phyloP scores from a whole-genome alignment of 1,140 invertebrate genomes.

The Phymorhynchus buccinoides region DNA sequence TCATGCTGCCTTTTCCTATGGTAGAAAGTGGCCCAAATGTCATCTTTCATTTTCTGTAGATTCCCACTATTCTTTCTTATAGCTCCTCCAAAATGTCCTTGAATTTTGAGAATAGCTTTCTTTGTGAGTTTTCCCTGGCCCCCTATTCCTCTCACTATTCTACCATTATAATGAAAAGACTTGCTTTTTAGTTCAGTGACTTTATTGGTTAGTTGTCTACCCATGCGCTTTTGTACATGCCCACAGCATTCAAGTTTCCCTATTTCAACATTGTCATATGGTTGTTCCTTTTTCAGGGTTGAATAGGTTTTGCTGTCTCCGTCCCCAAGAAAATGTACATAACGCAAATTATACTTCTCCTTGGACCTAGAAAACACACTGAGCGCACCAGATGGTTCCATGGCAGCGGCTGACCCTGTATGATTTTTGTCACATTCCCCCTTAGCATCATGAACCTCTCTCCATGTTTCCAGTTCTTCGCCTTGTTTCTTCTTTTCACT shows the following conservation, averaged over 20 bases:
- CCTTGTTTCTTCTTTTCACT: not conserved
- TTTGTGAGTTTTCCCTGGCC: not conserved
- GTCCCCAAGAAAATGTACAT: conserved; percentile 39
- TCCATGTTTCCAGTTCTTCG: not conserved
- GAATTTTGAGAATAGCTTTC: conserved; percentile 22
- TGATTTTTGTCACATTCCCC: conserved; percentile 25
- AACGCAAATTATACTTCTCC: conserved; percentile 1
- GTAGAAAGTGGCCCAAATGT: conserved; percentile 38
- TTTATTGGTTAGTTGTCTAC: not conserved
- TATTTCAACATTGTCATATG: not conserved
- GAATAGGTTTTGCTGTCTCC: conserved; percentile 39
- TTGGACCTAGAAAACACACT: conserved; percentile 34
- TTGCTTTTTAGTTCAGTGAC: not conserved
- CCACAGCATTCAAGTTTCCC: not conserved
- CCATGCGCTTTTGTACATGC: conserved; percentile 1
- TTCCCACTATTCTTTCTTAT: conserved; percentile 35
- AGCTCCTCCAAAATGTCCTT: conserved; percentile 44
- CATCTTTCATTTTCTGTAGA: conserved; percentile 10
- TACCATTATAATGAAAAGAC: not conserved
- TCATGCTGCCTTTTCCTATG: conserved; percentile 28
- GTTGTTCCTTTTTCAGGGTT: not conserved
- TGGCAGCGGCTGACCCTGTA: conserved; percentile 23
- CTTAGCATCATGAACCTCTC: not conserved
- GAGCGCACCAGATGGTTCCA: conserved; percentile 35
- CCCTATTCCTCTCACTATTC: not conserved